Conservation (phyloP, 64 coral and sea anemone species). For the Montipora cactus region DNA sequence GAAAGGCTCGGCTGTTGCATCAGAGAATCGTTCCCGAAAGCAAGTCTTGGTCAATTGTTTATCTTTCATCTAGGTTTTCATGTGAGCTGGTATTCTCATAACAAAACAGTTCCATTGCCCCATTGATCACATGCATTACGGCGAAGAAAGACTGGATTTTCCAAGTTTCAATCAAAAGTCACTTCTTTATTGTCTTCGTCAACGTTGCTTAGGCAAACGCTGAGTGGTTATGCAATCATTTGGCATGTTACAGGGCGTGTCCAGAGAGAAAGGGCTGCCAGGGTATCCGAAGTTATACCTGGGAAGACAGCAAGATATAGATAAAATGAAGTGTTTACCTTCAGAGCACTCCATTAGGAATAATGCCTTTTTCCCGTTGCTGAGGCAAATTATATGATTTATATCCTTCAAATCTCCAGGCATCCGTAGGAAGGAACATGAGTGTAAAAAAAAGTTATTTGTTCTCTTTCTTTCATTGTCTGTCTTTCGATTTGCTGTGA, state of each 20-base stretch:
- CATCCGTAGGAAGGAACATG: no score
- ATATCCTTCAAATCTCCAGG: no score
- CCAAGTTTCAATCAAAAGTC: neutral
- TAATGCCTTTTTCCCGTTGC: no score
- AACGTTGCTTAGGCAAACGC: slow-evolving; percentile 33
- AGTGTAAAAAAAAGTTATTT: no score
- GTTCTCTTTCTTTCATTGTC: no score
- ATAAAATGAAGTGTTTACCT: neutral
- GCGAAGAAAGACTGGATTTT: neutral
- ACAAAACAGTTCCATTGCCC: neutral
- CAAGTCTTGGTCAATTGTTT: neutral
- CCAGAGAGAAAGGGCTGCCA: neutral
- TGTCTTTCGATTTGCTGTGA: no score
- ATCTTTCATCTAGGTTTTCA: neutral
- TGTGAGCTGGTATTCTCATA: neutral
- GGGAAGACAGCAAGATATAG: neutral
- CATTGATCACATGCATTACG: neutral
- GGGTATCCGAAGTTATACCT: neutral
- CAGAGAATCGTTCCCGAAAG: neutral
- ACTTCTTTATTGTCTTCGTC: neutral
- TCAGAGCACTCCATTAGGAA: neutral
- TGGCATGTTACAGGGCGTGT: neutral
- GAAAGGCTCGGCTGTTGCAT: neutral
- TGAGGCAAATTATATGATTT: no score
- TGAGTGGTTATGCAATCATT: neutral